Conservation (phyloP, 2,888 invertebrate genomes). For the Nomada fabriciana region DNA sequence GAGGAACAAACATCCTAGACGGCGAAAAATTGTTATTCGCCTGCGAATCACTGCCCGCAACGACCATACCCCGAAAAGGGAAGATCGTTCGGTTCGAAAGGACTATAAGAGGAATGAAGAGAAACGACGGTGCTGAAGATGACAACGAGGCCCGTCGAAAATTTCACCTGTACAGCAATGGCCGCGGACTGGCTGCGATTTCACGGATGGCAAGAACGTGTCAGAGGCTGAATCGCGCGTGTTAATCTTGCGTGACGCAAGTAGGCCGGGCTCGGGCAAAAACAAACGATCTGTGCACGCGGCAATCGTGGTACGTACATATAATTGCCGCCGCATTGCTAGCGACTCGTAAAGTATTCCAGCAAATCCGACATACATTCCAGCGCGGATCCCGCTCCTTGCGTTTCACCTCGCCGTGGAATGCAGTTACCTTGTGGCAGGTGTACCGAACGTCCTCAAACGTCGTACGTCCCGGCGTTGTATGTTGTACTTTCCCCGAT, state of each 20-base stretch:
- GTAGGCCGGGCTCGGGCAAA: constrained; percentile 44
- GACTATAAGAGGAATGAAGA: background rate
- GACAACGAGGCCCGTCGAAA: constrained; percentile 2
- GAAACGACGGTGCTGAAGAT: background rate
- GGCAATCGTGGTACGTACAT: constrained; percentile 10
- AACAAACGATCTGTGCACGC: constrained; percentile 44
- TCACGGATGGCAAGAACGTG: constrained; percentile 29
- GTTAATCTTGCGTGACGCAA: constrained; percentile 56
- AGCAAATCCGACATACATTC: constrained; percentile 61
- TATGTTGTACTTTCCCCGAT: constrained; percentile 52
- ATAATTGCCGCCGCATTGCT: constrained; percentile 47
- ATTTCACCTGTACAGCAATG: constrained; percentile 31
- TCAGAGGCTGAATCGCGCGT: constrained; percentile 29
- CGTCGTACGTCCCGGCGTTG: constrained; percentile 13
- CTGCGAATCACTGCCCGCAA: background rate
- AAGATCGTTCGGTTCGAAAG: too few species aligned
- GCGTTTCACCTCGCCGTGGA: constrained; percentile 56
- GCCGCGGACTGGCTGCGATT: constrained; percentile 1
- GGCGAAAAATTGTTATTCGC: too few species aligned
- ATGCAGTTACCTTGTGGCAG: constrained; percentile 61
- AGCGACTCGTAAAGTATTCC: constrained; percentile 45
- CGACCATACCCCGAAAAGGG: background rate
- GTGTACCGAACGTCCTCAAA: constrained; percentile 61
- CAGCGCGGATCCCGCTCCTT: constrained; percentile 46
- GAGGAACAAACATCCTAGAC: too few species aligned